phyloP scores from a whole-genome alignment of 2,113 vertebrate species.

The Clarias macrocephalus region DNA sequence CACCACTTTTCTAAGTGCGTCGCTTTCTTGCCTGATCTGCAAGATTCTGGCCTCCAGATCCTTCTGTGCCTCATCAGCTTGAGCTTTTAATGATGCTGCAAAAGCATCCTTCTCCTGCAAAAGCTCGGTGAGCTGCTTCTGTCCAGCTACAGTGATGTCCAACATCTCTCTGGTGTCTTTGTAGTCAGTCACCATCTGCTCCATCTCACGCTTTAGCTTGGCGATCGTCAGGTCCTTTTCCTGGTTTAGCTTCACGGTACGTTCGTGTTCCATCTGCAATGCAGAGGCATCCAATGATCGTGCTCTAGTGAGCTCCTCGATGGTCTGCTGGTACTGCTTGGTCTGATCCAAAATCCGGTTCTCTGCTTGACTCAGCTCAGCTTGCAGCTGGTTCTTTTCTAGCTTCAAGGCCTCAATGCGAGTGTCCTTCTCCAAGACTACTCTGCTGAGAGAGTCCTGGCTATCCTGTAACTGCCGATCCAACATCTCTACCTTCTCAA shows the following conservation, averaged over 20 bases:
- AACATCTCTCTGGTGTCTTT: conserved; percentile 86
- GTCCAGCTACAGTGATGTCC: conserved; percentile 82
- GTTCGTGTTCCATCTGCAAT: conserved; percentile 81
- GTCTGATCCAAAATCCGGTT: conserved; percentile 74
- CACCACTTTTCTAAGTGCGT: conserved; percentile 73
- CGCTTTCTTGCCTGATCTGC: conserved; percentile 66
- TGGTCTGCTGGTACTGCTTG: conserved; percentile 78
- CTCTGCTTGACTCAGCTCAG: conserved; percentile 76
- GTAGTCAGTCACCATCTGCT: conserved; percentile 78
- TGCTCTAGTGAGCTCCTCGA: conserved; percentile 76
- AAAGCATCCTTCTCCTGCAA: conserved; percentile 87
- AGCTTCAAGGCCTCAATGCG: conserved; percentile 80
- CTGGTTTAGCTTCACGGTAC: conserved; percentile 77
- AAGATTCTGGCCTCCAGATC: conserved; percentile 72
- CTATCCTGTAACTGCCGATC: conserved; percentile 76
- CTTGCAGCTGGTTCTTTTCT: conserved; percentile 83
- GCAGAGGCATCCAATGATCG: conserved; percentile 75
- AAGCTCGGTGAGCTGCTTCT: conserved; percentile 85
- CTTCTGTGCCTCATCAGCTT: conserved; percentile 70
- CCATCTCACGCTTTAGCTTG: conserved; percentile 76
- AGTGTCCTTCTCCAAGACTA: conserved; percentile 78
- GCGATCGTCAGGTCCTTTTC: conserved; percentile 84
- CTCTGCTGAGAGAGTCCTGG: conserved; percentile 67
- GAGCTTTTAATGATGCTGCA: conserved; percentile 79
- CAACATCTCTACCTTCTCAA: conserved; percentile 65